Evolutionary conservation across 37 sponge, comb jelly and placozoan genomes (phyloP).

Genomic region (Halichondria panicea): DNA sequence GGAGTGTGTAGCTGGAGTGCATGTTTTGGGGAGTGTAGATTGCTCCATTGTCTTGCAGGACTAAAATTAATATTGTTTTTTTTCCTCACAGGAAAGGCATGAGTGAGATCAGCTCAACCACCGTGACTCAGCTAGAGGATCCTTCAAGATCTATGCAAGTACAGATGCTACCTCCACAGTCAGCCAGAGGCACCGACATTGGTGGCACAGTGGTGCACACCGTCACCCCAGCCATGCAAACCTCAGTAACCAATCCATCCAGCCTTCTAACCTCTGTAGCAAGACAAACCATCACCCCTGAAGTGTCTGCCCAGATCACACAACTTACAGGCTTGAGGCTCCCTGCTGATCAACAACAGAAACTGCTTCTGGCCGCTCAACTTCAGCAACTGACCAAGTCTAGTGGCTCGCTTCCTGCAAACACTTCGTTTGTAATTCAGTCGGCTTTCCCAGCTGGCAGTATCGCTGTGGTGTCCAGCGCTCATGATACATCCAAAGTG

Average conservation of each 20-base stretch:
- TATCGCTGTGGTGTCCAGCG: constrained; percentile 23
- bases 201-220: too few species aligned
- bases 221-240: background rate
- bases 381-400: constrained; percentile 39
- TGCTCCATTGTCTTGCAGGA: too few species aligned
- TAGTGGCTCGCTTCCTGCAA: constrained; percentile 2
- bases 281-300: background rate
- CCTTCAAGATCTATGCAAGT: constrained; percentile 6
- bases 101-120: too few species aligned
- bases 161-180: constrained; percentile 21
- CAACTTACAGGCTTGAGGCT: constrained; percentile 44
- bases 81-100: too few species aligned
- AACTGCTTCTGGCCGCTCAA: constrained; percentile 54
- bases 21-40: too few species aligned
- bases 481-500: constrained; percentile 11
- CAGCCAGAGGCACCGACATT: background rate
- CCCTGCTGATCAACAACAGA: constrained; percentile 56
- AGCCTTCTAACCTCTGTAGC: constrained; percentile 8
- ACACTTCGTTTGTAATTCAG: constrained; percentile 38
- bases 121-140: background rate
- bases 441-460: constrained; percentile 41
- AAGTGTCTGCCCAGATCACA: constrained; percentile 23
- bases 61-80: too few species aligned
- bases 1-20: too few species aligned
- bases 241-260: constrained; percentile 14